Conservation (phyloP, 2,113 vertebrate species). For the Otis tarda region DNA sequence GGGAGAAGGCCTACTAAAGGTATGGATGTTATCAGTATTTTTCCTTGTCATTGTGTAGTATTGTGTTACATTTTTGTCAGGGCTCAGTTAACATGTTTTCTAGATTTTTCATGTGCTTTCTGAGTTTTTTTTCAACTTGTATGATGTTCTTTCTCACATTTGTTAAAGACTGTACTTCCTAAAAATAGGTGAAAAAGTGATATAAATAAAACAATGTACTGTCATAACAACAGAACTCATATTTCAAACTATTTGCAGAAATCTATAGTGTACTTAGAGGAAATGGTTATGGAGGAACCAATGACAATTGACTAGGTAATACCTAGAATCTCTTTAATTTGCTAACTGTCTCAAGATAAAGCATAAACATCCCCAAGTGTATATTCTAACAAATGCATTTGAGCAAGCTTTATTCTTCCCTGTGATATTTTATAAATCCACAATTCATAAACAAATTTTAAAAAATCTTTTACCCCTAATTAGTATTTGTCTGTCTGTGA, state of each 20-base stretch:
- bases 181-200: background rate
- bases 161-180: background rate
- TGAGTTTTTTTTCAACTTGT: background rate
- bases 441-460: background rate
- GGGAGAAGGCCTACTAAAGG: background rate
- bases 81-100: background rate
- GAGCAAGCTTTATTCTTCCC: background rate
- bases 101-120: background rate
- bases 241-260: slow-evolving; percentile 24
- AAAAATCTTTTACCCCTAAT: background rate
- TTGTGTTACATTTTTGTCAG: background rate
- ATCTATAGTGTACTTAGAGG: background rate
- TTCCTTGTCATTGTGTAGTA: background rate
- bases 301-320: background rate
- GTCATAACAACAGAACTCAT: background rate
- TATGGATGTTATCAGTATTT: background rate
- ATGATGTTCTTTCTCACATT: fast-evolving
- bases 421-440: background rate
- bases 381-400: background rate
- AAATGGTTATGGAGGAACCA: background rate
- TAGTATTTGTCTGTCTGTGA: background rate
- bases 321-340: background rate
- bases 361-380: background rate
- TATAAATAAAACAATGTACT: background rate
- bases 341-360: background rate